These are phyloP conservation scores for Charadrius vociferus DNA, from an alignment of 2,113 vertebrate genomes.

Conservation along the genomic window DNA sequence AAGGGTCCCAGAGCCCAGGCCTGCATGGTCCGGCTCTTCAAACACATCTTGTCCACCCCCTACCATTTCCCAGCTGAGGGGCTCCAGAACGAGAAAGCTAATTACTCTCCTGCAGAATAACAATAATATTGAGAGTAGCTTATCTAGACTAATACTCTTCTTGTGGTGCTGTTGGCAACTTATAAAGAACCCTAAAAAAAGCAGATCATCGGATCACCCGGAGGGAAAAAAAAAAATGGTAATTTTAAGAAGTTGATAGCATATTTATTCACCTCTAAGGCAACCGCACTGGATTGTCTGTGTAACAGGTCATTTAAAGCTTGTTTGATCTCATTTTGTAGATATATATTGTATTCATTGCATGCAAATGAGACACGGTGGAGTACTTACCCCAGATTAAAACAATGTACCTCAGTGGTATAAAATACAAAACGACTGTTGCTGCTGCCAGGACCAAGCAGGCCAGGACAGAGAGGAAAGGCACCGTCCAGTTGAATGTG, in stretches of 20 bases:
- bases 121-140: background rate
- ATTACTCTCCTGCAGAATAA: background rate
- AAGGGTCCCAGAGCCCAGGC: background rate
- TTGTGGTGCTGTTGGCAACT: background rate
- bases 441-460: conserved; percentile 81
- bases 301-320: conserved; percentile 17
- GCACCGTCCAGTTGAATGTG: conserved; percentile 95
- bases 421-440: conserved; percentile 81
- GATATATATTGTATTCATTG: background rate
- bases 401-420: conserved; percentile 91
- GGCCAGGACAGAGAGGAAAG: conserved; percentile 88
- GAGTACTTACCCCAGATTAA: conserved; percentile 94
- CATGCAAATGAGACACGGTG: background rate
- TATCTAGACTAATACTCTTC: background rate
- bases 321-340: background rate
- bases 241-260: conserved; percentile 29
- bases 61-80: background rate
- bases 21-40: background rate
- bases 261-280: background rate
- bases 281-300: background rate
- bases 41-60: background rate
- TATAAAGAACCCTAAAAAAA: conserved; percentile 7
- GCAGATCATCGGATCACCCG: background rate
- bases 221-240: background rate
- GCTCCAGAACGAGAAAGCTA: background rate